Percentiles rank a stretch among this genome's conserved stretches.
Conservation (phyloP, 1,140 invertebrate species). For the Odontomachus brunneus region DNA sequence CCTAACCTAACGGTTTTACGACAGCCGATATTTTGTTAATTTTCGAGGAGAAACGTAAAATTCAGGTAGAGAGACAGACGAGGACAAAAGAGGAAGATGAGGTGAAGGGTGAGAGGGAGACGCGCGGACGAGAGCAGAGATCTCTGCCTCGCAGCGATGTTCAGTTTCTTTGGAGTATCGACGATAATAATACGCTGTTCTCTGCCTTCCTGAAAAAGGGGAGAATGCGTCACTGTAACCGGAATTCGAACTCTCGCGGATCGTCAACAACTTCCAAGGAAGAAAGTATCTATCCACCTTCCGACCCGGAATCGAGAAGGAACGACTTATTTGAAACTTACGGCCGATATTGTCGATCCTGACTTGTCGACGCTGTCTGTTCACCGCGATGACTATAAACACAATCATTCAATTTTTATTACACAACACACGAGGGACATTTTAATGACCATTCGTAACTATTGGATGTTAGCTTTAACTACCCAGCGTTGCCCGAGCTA, state of each 20-base stretch:
- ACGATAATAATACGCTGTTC: constrained; percentile 78
- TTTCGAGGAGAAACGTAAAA: constrained; percentile 41
- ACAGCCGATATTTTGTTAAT: constrained; percentile 71
- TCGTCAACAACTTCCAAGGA: constrained; percentile 78
- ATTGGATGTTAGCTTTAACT: not conserved
- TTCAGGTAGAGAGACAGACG: constrained; percentile 59
- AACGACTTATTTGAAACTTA: constrained; percentile 49
- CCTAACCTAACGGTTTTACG: constrained; percentile 66
- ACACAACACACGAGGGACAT: not conserved
- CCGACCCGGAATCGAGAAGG: constrained; percentile 68
- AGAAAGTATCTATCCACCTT: constrained; percentile 67
- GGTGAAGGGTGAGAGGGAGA: constrained; percentile 26
- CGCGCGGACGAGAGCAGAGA: constrained; percentile 26
- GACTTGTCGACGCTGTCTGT: not conserved
- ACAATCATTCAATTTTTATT: not conserved
- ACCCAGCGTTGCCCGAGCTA: too few relatives aligned
- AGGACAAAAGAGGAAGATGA: constrained; percentile 43
- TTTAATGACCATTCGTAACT: not conserved
- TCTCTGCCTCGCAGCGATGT: constrained; percentile 54
- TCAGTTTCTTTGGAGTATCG: constrained; percentile 55
- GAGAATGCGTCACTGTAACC: constrained; percentile 78
- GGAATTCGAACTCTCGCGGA: constrained; percentile 71
- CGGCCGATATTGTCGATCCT: not conserved
- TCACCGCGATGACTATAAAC: not conserved
- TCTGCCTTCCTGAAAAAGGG: constrained; percentile 77